These are phyloP conservation scores for Struthidea cinerea DNA, from an alignment of 2,113 vertebrate species.

Conservation along the genomic window DNA sequence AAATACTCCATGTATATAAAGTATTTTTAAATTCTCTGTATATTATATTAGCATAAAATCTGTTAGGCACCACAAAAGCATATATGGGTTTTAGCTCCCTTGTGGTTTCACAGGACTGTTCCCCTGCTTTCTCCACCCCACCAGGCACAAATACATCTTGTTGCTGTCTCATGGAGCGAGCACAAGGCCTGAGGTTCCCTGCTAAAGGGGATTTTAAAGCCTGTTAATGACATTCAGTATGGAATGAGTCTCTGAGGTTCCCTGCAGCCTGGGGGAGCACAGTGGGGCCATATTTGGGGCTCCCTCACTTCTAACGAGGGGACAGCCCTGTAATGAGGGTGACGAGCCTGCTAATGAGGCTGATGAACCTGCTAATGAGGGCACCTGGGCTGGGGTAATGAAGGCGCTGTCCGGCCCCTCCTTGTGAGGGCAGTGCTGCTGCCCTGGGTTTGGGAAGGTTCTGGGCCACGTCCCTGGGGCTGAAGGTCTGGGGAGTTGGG, in stretches of 20 bases:
- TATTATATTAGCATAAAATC: not conserved
- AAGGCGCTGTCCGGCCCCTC: fast-evolving
- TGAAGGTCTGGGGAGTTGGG: not conserved
- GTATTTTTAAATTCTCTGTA: not conserved
- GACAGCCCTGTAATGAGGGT: not conserved
- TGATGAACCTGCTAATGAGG: not conserved
- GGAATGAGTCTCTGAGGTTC: not conserved
- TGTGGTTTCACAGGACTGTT: not conserved
- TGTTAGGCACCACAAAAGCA: not conserved
- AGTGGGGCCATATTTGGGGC: not conserved
- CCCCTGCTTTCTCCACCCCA: not conserved
- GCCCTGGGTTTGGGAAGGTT: not conserved
- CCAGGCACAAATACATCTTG: not conserved
- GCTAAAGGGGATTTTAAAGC: not conserved
- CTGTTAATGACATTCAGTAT: not conserved
- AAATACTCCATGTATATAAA: not conserved
- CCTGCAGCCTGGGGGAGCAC: not conserved
- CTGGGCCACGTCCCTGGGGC: not conserved
- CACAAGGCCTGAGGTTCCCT: not conserved
- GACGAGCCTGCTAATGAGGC: not conserved
- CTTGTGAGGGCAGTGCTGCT: not conserved
- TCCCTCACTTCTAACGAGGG: not conserved
- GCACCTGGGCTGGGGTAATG: not conserved
- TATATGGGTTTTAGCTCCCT: not conserved
- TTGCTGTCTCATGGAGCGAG: not conserved